These are phyloP conservation scores for Ambastaia sidthimunki DNA, from an alignment of 2,797 vertebrate species.

Conservation along the genomic window DNA sequence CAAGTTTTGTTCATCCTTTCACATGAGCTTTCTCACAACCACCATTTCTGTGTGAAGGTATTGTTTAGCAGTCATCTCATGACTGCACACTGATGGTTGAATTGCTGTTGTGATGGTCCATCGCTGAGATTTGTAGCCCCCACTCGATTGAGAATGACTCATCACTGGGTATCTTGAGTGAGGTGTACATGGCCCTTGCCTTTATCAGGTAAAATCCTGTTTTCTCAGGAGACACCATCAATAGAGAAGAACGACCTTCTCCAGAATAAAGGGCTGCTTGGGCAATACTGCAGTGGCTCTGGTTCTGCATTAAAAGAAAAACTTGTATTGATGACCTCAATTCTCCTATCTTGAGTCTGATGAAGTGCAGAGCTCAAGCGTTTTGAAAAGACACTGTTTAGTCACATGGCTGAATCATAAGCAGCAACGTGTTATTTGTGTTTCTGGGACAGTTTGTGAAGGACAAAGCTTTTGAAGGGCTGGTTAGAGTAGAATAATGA, in stretches of 20 bases:
- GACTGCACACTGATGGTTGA: conserved; percentile 23
- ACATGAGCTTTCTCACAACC: conserved; percentile 13
- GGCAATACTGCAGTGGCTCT: conserved; percentile 59
- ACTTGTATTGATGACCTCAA: conserved; percentile 38
- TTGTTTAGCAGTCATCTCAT: conserved; percentile 5
- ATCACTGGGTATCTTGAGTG: conserved; percentile 70
- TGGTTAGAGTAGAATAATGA: conserved; percentile 8
- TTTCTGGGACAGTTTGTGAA: conserved; percentile 22
- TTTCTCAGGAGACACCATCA: conserved; percentile 68
- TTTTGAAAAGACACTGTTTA: conserved; percentile 19
- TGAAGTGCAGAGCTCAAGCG: neutral
- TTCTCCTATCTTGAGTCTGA: conserved; percentile 24
- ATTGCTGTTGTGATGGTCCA: conserved; percentile 5
- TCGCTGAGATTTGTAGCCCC: conserved; percentile 57
- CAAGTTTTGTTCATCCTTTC: neutral
- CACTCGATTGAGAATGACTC: conserved; percentile 58
- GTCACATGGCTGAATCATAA: neutral
- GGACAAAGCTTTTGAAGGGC: conserved; percentile 20
- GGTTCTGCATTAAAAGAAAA: conserved; percentile 32
- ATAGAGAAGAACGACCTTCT: conserved; percentile 9
- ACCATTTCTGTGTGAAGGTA: conserved; percentile 27
- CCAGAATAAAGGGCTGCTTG: conserved; percentile 54
- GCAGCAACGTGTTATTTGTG: neutral
- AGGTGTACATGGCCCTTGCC: conserved; percentile 66
- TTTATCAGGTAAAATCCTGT: conserved; percentile 73